Base-by-base conservation (phyloP, 1,140 invertebrate genomes). In the Solen grandis region DNA sequence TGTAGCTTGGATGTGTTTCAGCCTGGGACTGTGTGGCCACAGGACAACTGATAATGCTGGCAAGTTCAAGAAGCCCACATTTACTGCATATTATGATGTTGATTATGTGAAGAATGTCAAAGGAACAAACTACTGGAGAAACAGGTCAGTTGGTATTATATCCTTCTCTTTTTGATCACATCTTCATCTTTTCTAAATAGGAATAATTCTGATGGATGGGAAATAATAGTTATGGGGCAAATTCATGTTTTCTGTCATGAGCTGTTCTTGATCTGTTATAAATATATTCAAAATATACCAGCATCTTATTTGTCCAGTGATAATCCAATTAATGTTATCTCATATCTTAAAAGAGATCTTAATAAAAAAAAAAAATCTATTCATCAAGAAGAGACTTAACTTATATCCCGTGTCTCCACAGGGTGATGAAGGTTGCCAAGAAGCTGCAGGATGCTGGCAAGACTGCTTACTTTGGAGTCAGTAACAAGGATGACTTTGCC, bases 71-170 rank as follows among this genome's bases (percentile, higher is more conserved):
- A 95, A 95, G 88, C 98, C 99, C 2, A 89, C 98, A 63, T 94
- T 99, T 46, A 95, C 98, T 78, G 98, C 96, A 31, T 99, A 98
- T 92, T 99, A 96, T 92, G 94, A 94, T 90, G 97, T 99, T 8
- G 98, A 99, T 93, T 99, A 99, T 89, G 94, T 96, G 0, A 99
- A 99, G 93, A 99, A 99, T 92, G 94, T 96, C 13, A 99, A 99
- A 92, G 95, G 97, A 52, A 99, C 98, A n/a, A 99, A 99, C 93
- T 99, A 99, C 93, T 99, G 98, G 98, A 95, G 99, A 87, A 99
- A 99, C 93, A 99, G 94, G 97, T 99, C 65, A 57, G 65, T 66
- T 14, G 13, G 3, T 50, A 16, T 55, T 13, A 27, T 38, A 27
- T 0, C 33, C 25, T 19, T 2, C 3, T 38, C 5, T 31, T 60